Evolutionary conservation across 2,888 invertebrate genomes (phyloP).

Genomic region (Mylabris sibirica): DNA sequence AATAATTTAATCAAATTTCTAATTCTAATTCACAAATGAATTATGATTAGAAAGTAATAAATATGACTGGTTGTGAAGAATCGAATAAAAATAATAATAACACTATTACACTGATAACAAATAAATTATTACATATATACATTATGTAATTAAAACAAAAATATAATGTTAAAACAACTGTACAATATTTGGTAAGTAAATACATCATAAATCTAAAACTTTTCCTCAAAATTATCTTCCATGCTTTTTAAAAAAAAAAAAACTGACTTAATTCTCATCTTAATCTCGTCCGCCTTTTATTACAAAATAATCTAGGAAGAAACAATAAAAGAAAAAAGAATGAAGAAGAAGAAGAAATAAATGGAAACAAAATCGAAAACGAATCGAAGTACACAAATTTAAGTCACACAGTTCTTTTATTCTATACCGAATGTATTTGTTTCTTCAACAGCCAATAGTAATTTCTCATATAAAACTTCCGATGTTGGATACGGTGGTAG

Average conservation of each 20-base stretch:
- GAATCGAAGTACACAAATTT: conserved; percentile 22
- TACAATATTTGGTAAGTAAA: conserved; percentile 38
- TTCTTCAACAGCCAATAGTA: conserved; percentile 92
- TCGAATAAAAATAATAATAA: conserved; percentile 18
- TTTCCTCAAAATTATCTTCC: conserved; percentile 6
- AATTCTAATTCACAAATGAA: conserved; percentile 19
- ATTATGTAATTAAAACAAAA: conserved; percentile 18
- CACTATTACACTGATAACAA: conserved; percentile 29
- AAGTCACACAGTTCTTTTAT: conserved; percentile 61
- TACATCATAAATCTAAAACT: conserved; percentile 21
- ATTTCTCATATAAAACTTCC: conserved; percentile 89
- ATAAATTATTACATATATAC: conserved; percentile 41
- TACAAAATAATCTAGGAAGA: background rate
- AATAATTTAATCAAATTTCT: conserved; percentile 18
- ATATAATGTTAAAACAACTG: conserved; percentile 28
- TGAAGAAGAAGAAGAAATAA: conserved; percentile 25
- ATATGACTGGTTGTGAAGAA: conserved; percentile 35
- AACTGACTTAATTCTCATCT: conserved; percentile 35
- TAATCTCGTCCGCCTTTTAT: background rate
- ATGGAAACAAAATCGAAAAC: background rate
- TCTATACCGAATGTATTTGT: conserved; percentile 97
- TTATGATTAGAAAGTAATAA: conserved; percentile 26
- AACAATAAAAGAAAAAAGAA: background rate
- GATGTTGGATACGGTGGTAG: conserved; percentile 95
- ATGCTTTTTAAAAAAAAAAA: too few species aligned